Evolutionary conservation across 2,888 invertebrate species (phyloP), one percentile per base, ranked within the genome.

Genomic region (Diarsia rubi): DNA sequence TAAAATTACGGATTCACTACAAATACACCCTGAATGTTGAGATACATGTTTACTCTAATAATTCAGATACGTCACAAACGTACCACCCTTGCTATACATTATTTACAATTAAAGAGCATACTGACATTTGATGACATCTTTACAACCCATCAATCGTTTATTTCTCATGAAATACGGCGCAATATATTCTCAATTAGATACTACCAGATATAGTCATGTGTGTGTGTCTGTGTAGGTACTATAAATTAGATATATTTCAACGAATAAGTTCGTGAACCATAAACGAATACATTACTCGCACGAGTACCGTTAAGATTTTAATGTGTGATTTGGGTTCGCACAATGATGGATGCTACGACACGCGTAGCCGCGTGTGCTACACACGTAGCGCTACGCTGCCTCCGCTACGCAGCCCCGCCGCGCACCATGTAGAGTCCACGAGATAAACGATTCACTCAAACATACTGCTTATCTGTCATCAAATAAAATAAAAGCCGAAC

Each of bases 221-320:
- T 59, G 27, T 65, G 47, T 19, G n/a, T 54, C n/a, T n/a, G n/a
- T n/a, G 47, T 59, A 49, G 19, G 44, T 37, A 45, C 59, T 65
- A 77, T 65, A 59, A 64, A 59, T 77, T 37, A 59, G 44, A 77
- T 76, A 16, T 49, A 59, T 77, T 44, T 52, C 31, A 71, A 65
- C 71, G 59, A 77, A 77, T 64, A 77, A 64, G 57, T 71, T 78
- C 45, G 73, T 73, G 76, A 81, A 84, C 63, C 78, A 80, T 76
- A 78, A 76, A 82, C 80, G 72, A 73, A 72, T 63, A 66, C 73
- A 70, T 73, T 86, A 80, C 78, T 75, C 76, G 73, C 84, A 78
- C 75, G 79, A 81, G 85, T 71, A 73, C 45, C 75, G 65, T 69
- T 60, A 79, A 76, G 52, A 68, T 79, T 75, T 65, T 69, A 68